Base-by-base conservation (phyloP, 2,888 invertebrate genomes). In the Phyllotreta cruciferae region DNA sequence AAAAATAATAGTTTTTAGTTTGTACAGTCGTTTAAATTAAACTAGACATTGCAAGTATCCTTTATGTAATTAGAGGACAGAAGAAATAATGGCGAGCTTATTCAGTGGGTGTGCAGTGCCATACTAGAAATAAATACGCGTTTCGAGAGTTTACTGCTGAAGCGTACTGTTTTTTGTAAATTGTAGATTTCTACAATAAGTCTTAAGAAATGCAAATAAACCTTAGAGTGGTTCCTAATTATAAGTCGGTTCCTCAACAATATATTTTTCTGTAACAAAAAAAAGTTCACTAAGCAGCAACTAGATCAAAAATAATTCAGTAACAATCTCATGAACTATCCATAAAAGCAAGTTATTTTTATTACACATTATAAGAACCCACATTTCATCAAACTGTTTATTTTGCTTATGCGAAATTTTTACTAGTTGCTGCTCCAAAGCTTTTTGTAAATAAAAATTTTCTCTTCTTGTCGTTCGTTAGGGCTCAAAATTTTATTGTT, bases 231-330 rank as follows among this genome's bases (percentile, higher is more conserved):
- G 81, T 81, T 80, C 81, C 81, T 81, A 80, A 74, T 76, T 75
- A 75, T 66, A 74, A 75, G 77, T 78, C 80, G 78, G 80, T 80
- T 78, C 79, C 79, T 80, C 80, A 80, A 80, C 81, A 79, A 80
- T 79, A 76, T 24, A 69, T 71, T 73, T 68, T 57, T 70, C 69
- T 57, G 65, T 68, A 60, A 64, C 64, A 58, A 68, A 11, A 14
- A 11, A 52, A 52, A 36, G 14, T 47, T 47, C 11, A 13, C 24
- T 13, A 6, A 24, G 47, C 34, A 47, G 47, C 47, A 47, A 47
- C 24, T 24, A 24, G 24, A 4, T 24, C n/a, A 24, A 24, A 24
- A 24, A 24, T 24, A 3, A 24, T 24, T 24, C 24, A n/a, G n/a
- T n/a, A n/a, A n/a, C n/a, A n/a, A n/a, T n/a, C n/a, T n/a, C n/a